Evolutionary conservation across 2,888 invertebrate genomes (phyloP).

Genomic region (Lasioglossum lativentre): DNA sequence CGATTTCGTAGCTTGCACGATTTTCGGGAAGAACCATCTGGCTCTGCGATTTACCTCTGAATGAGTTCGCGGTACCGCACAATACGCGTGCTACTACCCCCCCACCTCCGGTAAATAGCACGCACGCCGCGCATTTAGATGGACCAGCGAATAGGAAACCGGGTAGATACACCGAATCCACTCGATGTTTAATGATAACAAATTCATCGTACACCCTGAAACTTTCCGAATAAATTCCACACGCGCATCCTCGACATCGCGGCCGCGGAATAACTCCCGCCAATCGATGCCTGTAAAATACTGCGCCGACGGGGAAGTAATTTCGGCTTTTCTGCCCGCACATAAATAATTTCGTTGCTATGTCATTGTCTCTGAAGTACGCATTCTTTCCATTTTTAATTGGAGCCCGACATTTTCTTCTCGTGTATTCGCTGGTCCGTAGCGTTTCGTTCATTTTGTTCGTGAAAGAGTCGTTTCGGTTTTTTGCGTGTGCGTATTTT

Average conservation of each 20-base stretch:
- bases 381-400: neutral
- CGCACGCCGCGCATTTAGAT: neutral
- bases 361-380: neutral
- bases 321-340: neutral
- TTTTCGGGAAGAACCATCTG: constrained; percentile 27
- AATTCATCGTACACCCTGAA: neutral
- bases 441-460: neutral
- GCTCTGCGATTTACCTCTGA: constrained; percentile 34
- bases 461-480: neutral
- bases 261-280: neutral
- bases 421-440: neutral
- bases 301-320: neutral
- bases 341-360: neutral
- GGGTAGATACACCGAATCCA: neutral
- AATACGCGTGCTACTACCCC: neutral
- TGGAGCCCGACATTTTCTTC: neutral
- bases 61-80: neutral
- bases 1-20: constrained; percentile 38
- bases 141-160: neutral
- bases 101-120: neutral
- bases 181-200: constrained; percentile 6
- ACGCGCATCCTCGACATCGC: neutral
- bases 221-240: neutral
- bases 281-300: neutral
- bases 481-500: too few relatives aligned